phyloP scores from a whole-genome alignment of 2,113 vertebrate species.

The Cheirogaleus medius region DNA sequence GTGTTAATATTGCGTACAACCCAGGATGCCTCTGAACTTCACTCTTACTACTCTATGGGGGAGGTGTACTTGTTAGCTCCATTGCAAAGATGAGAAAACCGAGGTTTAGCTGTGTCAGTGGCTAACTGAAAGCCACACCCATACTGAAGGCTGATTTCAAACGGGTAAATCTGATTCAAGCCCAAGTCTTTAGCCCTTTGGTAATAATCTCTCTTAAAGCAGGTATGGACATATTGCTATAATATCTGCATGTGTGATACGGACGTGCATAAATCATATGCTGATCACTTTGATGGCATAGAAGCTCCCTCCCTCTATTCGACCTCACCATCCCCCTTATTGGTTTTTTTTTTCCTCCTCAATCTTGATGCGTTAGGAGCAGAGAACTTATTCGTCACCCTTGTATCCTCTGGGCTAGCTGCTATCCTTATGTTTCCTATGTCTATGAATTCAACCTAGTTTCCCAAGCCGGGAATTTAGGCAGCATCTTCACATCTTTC shows the following conservation, averaged over 20 bases:
- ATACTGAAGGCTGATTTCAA: neutral
- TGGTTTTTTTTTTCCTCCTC: too few relatives aligned
- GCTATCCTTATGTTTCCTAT: neutral
- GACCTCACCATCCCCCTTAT: fast-evolving
- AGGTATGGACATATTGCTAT: fast-evolving
- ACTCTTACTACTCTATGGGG: fast-evolving
- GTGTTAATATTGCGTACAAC: fast-evolving
- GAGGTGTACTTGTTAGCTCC: fast-evolving
- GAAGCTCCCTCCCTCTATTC: fast-evolving
- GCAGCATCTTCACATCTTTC: too few relatives aligned
- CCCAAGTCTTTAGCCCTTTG: neutral
- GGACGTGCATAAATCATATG: neutral
- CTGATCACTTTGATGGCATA: too few relatives aligned
- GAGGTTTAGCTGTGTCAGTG: fast-evolving
- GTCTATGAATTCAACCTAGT: neutral
- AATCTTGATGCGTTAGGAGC: fast-evolving
- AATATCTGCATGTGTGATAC: too few relatives aligned
- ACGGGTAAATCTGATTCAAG: neutral
- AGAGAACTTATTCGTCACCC: neutral
- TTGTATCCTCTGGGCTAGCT: fast-evolving
- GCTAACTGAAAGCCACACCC: fast-evolving
- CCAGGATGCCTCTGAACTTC: too few relatives aligned
- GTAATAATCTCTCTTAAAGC: neutral
- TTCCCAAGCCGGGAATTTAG: neutral
- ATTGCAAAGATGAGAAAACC: fast-evolving